Percentiles rank a stretch among this genome's conserved stretches.
Evolutionary conservation across 2,888 invertebrate species (phyloP).

Genomic region (Drosophila hamatofila): DNA sequence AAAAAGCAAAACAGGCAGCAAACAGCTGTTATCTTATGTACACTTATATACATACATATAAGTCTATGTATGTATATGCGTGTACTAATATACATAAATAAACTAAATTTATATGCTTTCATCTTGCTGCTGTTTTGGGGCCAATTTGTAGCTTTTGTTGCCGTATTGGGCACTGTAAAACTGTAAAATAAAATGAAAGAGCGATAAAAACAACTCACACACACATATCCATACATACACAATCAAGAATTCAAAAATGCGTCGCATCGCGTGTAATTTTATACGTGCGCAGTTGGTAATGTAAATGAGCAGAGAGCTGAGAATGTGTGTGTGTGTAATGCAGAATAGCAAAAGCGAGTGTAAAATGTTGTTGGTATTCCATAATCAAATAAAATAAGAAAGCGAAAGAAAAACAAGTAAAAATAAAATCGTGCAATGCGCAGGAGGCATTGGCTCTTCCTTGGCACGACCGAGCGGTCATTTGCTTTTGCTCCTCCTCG

Average conservation of each 20-base stretch:
- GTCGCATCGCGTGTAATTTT: constrained; percentile 47
- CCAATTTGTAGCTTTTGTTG: constrained; percentile 35
- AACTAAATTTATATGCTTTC: constrained; percentile 48
- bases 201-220: constrained; percentile 23
- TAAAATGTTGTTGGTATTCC: constrained; percentile 41
- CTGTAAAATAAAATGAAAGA: constrained; percentile 24
- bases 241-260: constrained; percentile 18
- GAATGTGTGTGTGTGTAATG: constrained; percentile 12
- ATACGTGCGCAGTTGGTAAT: constrained; percentile 72
- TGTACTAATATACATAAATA: neutral
- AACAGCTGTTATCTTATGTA: constrained; percentile 54
- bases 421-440: constrained; percentile 24
- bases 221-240: constrained; percentile 2
- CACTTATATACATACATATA: neutral
- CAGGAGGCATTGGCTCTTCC: constrained; percentile 57
- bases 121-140: constrained; percentile 40
- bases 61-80: neutral
- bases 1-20: constrained; percentile 36
- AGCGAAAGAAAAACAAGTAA: constrained; percentile 25
- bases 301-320: constrained; percentile 57
- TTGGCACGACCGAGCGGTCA: constrained; percentile 55
- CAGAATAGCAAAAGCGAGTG: constrained; percentile 33
- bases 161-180: constrained; percentile 32
- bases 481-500: constrained; percentile 58
- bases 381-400: constrained; percentile 52